Conservation (phyloP, 2,113 vertebrate species). For the Zonotrichia leucophrys region DNA sequence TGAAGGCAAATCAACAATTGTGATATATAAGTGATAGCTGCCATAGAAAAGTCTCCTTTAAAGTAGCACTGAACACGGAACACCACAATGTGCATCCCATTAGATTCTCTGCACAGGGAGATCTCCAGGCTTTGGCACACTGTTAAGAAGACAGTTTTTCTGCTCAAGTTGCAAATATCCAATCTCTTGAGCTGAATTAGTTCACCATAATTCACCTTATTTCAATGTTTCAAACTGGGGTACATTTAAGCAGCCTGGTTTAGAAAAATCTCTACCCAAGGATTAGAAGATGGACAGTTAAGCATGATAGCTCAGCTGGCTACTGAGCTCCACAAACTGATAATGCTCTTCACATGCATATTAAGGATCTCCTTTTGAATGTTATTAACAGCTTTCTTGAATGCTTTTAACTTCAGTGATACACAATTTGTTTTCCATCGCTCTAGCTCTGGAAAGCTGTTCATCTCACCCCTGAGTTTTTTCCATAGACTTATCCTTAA, state of each 20-base stretch:
- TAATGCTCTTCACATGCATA: background rate
- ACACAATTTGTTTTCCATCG: background rate
- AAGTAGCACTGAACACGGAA: background rate
- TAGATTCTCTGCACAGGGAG: background rate
- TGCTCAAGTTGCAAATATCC: background rate
- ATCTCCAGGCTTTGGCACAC: background rate
- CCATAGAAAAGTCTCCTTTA: background rate
- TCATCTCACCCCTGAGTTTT: background rate
- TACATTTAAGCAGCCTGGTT: rapidly evolving
- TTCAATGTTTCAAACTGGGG: background rate
- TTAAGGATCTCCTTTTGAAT: background rate
- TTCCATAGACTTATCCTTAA: background rate
- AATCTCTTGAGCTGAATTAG: background rate
- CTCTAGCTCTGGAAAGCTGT: background rate
- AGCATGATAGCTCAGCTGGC: background rate
- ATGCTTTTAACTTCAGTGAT: background rate
- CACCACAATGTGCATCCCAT: background rate
- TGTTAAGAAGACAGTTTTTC: background rate
- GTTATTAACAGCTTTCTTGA: background rate
- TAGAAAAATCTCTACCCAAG: background rate
- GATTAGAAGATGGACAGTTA: background rate
- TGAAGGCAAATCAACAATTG: background rate
- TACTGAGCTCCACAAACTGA: background rate
- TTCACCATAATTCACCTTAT: background rate
- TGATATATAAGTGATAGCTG: background rate